phyloP scores from a whole-genome alignment of 2,888 invertebrate species.

The Phyllotreta cruciferae region DNA sequence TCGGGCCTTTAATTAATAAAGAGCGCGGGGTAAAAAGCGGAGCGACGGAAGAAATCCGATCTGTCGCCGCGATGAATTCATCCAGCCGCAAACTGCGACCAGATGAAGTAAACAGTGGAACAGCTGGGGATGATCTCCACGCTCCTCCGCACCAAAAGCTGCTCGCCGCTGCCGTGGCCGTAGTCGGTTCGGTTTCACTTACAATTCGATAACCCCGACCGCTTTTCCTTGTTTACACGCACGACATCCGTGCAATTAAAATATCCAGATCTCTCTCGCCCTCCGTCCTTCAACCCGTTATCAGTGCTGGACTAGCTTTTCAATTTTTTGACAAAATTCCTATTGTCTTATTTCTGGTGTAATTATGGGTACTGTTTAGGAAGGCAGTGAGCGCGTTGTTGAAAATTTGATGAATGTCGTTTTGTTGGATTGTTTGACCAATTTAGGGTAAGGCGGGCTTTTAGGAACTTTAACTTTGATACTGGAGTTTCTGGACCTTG shows the following conservation, averaged over 20 bases:
- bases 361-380: no score
- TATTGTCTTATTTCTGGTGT: no score
- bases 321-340: neutral
- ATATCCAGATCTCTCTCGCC: slow-evolving; percentile 44
- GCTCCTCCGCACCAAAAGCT: slow-evolving; percentile 14
- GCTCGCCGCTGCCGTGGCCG: slow-evolving; percentile 20
- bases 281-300: slow-evolving; percentile 40
- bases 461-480: no score
- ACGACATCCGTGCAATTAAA: slow-evolving; percentile 56
- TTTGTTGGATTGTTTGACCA: no score
- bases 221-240: slow-evolving; percentile 56
- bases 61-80: slow-evolving; percentile 41
- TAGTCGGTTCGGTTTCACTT: slow-evolving; percentile 53
- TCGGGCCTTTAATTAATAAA: slow-evolving; percentile 13
- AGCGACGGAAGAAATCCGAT: slow-evolving; percentile 24
- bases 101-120: slow-evolving; percentile 59
- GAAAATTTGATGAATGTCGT: no score
- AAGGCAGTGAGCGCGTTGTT: no score
- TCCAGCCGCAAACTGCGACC: slow-evolving; percentile 58
- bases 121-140: slow-evolving; percentile 51
- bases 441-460: no score
- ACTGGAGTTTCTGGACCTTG: no score
- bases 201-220: slow-evolving; percentile 55
- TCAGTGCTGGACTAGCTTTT: slow-evolving; percentile 25
- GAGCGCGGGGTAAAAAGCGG: neutral